A percentile compares a stretch with the other conserved stretches of the same genome.
phyloP scores from a whole-genome alignment of 2,113 vertebrate genomes.

The Talpa occidentalis region DNA sequence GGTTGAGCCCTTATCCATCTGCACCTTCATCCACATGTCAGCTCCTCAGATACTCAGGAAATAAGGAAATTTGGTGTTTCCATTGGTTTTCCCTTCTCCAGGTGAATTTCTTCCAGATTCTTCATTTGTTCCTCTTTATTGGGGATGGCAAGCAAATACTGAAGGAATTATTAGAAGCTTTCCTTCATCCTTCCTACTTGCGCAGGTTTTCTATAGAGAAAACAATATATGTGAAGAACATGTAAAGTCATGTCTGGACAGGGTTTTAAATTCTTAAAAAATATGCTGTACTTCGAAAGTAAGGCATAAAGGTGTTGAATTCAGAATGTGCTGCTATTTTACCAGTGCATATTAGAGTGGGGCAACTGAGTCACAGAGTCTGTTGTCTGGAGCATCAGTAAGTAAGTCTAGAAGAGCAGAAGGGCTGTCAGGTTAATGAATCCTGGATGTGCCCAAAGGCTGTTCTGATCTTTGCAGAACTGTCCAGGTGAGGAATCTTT shows the following conservation, averaged over 20 bases:
- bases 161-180: not conserved
- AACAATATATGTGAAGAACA: not conserved
- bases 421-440: not conserved
- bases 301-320: not conserved
- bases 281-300: not conserved
- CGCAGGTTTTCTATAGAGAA: not conserved
- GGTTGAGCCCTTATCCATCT: not conserved
- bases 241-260: not conserved
- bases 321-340: not conserved
- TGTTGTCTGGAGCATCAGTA: not conserved
- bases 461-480: not conserved
- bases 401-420: not conserved
- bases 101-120: not conserved
- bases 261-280: not conserved
- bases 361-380: not conserved
- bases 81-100: not conserved
- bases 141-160: not conserved
- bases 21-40: not conserved
- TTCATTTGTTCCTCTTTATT: not conserved
- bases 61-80: not conserved
- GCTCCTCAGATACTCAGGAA: not conserved
- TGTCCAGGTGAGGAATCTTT: slow-evolving; percentile 5
- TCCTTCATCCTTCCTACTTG: not conserved
- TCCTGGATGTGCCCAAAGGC: not conserved
- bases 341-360: not conserved